phyloP scores from a whole-genome alignment of 2,797 vertebrate genomes.

The Eulemur albifrons region DNA sequence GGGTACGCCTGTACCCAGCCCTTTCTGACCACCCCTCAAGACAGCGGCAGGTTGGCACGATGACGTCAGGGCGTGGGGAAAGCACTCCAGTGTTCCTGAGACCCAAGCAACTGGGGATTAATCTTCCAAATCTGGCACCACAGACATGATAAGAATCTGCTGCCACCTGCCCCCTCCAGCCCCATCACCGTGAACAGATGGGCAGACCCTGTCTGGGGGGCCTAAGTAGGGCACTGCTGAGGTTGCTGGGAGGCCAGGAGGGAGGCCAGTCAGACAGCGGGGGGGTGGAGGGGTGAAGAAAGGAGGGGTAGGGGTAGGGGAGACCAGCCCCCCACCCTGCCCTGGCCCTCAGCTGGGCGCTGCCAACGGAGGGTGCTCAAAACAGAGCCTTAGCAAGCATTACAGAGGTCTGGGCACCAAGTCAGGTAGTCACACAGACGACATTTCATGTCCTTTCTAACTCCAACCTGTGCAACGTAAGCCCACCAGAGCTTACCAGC shows the following conservation, averaged over 20 bases:
- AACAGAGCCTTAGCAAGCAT: not conserved
- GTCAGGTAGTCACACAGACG: not conserved
- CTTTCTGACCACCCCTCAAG: not conserved
- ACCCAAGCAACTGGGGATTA: not conserved
- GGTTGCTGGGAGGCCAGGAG: not conserved
- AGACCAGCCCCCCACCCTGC: not conserved
- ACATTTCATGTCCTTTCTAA: not conserved
- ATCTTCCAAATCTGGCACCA: conserved; percentile 19
- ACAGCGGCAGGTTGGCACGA: not conserved
- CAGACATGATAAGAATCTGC: not conserved
- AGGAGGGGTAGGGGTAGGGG: not conserved
- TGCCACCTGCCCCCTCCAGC: not conserved
- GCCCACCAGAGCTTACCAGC: not conserved
- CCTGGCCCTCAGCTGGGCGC: no score
- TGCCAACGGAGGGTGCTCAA: rapidly evolving
- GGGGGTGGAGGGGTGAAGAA: not conserved
- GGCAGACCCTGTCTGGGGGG: conserved; percentile 31
- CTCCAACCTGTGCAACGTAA: not conserved
- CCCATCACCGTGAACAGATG: conserved; percentile 17
- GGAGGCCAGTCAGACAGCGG: not conserved
- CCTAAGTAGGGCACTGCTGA: conserved; percentile 59
- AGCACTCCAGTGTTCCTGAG: not conserved
- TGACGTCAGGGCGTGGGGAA: not conserved
- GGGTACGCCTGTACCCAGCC: not conserved
- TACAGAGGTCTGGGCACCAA: not conserved